phyloP scores from a whole-genome alignment of 2,888 invertebrate genomes.

The Eupithecia abbreviata region DNA sequence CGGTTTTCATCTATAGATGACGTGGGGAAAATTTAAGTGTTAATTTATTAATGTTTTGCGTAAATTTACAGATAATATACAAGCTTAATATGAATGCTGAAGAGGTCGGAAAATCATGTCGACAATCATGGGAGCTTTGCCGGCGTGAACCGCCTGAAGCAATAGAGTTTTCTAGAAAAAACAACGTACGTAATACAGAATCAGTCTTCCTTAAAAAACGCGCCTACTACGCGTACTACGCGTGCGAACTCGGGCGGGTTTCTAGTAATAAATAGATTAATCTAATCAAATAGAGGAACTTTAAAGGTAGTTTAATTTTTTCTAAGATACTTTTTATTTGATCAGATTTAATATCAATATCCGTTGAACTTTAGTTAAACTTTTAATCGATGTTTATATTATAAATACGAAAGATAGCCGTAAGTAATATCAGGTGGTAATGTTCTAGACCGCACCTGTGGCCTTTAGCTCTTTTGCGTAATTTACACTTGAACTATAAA shows the following conservation, averaged over 20 bases:
- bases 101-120: no score
- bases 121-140: no score
- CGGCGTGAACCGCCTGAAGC: no score
- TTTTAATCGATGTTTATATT: background rate
- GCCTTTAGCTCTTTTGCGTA: constrained; percentile 27
- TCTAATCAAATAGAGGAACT: background rate
- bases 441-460: constrained; percentile 17
- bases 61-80: no score
- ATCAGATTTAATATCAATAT: background rate
- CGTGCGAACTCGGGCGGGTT: no score
- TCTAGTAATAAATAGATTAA: background rate
- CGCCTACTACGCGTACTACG: no score
- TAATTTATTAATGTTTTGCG: no score
- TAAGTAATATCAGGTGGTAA: constrained; percentile 15
- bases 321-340: background rate
- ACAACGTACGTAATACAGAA: background rate
- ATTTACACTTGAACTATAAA: background rate
- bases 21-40: no score
- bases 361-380: background rate
- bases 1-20: background rate
- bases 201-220: no score
- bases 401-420: constrained; percentile 13
- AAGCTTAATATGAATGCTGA: no score
- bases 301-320: background rate
- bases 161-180: no score